Percentiles rank a stretch among this genome's conserved stretches.
Conservation (phyloP, 2,888 invertebrate species). For the Drosophila antonietae region DNA sequence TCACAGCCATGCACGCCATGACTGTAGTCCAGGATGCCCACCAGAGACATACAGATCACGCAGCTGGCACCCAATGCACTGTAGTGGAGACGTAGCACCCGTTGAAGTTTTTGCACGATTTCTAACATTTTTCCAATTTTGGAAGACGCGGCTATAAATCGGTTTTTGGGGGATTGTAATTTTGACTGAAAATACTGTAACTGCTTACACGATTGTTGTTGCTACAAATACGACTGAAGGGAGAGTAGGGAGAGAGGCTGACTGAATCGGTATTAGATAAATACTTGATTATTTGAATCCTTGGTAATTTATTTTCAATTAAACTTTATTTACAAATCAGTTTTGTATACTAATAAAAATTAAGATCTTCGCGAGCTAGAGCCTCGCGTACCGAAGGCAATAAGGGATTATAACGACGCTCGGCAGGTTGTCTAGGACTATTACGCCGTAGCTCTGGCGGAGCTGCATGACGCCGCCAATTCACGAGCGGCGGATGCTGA, state of each 20-base stretch:
- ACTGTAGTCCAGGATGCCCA: constrained; percentile 45
- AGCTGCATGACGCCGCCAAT: constrained; percentile 49
- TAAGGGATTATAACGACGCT: constrained; percentile 51
- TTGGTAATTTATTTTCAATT: too few relatives aligned
- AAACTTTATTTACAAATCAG: constrained; percentile 12
- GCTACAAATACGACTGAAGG: too few relatives aligned
- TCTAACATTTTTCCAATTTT: constrained; percentile 28
- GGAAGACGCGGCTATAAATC: background rate
- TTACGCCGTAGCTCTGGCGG: background rate
- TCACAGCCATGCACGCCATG: constrained; percentile 38
- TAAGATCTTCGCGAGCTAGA: constrained; percentile 9
- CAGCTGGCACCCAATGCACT: constrained; percentile 14
- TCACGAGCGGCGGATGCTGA: constrained; percentile 42
- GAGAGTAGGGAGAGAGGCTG: too few relatives aligned
- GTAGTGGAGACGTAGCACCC: constrained; percentile 15
- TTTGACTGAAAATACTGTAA: constrained; percentile 31
- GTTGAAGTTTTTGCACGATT: constrained; percentile 10
- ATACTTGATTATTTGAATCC: too few relatives aligned
- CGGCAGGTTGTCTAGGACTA: background rate
- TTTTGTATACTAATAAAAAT: background rate
- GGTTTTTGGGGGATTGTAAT: constrained; percentile 17
- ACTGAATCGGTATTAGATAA: too few relatives aligned
- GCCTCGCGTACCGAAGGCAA: constrained; percentile 45
- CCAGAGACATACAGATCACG: constrained; percentile 7
- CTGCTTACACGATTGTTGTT: background rate